Evolutionary conservation across 2,888 invertebrate genomes (phyloP).

Genomic region (Temnothorax unifasciatus): DNA sequence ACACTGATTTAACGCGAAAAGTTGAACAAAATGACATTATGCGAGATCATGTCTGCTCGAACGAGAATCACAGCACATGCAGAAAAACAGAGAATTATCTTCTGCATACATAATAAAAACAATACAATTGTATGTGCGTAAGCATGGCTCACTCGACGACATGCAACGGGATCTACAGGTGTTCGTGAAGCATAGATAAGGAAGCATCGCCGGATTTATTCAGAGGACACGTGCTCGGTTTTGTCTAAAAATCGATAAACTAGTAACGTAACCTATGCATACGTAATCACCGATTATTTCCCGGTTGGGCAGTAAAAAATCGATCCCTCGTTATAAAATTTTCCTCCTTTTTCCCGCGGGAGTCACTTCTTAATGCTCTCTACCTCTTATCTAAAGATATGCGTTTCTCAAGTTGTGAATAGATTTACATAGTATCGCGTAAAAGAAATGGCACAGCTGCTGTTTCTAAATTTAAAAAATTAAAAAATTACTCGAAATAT

Average conservation of each 20-base stretch:
- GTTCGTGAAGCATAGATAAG: constrained; percentile 16
- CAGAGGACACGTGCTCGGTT: constrained; percentile 20
- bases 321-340: constrained; percentile 44
- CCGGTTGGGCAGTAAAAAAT: constrained; percentile 48
- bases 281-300: constrained; percentile 59
- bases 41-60: neutral
- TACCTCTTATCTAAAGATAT: constrained; percentile 36
- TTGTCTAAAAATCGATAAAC: constrained; percentile 72
- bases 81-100: constrained; percentile 23
- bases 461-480: neutral
- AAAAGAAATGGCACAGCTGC: neutral
- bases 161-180: constrained; percentile 46
- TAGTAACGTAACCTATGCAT: constrained; percentile 69
- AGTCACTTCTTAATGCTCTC: neutral
- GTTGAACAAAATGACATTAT: neutral
- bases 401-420: neutral
- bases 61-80: neutral
- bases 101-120: constrained; percentile 11
- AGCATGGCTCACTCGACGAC: neutral
- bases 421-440: neutral
- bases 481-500: neutral
- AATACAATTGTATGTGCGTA: constrained; percentile 22
- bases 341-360: neutral
- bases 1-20: neutral
- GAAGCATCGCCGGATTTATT: constrained; percentile 19